Evolutionary conservation across 2,888 invertebrate genomes (phyloP), one percentile per base, ranked within the genome.

Genomic region (Leptothorax acervorum): DNA sequence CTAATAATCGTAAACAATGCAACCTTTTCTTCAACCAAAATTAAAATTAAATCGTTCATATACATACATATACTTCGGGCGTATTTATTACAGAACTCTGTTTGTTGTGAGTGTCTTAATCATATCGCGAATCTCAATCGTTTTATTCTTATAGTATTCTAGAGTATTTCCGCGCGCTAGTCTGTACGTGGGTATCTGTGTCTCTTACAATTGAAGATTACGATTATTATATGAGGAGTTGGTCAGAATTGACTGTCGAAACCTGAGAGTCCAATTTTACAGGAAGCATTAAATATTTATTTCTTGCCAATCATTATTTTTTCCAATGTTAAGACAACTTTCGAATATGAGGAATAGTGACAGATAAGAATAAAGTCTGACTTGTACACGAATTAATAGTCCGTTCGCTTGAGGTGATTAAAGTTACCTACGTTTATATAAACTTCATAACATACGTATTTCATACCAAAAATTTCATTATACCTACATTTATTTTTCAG

Each of bases 131-230:
- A 65, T 31, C 31, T 82, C 51, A 66, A 63, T 70, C 35, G 81
- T 73, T 86, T 84, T 89, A 89, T 89, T 89, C 83, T 90, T 23
- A 23, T 23, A 84, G 90, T 88, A 75, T 35, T 42, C 66, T 63
- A 76, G 71, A 70, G n/a, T 62, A n/a, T 74, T 42, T 71, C 39
- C 53, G 51, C 18, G 28, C 57, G 39, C 28, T 63, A 35, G 62
- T 62, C 83, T 74, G 79, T 42, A 86, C 82, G 82, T 81, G 23
- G 23, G 48, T 68, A 63, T 89, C 53, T 5, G 35, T 73, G 75
- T 62, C 65, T 85, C 82, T 76, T 74, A 85, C 74, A 86, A 84
- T 85, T 85, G 79, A 84, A 79, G 68, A 79, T 68, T n/a, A 57
- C 51, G 23, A 11, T 48, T 15, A 48, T 6, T 31, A 48, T 63